Evolutionary conservation across 1,140 invertebrate species (phyloP).

Genomic region (Artemia franciscana): DNA sequence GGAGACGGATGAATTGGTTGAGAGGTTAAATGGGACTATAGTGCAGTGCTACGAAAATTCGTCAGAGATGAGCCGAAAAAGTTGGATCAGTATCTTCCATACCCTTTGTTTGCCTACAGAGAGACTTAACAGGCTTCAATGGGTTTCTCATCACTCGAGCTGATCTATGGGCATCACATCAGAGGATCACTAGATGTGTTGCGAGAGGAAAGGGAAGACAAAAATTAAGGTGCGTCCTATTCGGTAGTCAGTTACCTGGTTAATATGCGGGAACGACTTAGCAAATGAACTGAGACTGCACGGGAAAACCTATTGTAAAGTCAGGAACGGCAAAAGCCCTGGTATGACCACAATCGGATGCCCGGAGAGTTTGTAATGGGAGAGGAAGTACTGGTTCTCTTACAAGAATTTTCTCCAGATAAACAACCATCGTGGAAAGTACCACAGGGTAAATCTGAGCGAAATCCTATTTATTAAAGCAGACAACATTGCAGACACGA

Average conservation of each 20-base stretch:
- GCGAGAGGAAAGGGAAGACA: background rate
- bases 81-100: slow-evolving; percentile 16
- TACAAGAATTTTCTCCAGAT: too few relatives aligned
- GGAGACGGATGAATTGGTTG: slow-evolving; percentile 15
- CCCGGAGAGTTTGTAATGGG: background rate
- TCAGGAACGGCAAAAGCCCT: background rate
- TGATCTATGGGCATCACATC: slow-evolving; percentile 14
- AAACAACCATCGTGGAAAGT: too few relatives aligned
- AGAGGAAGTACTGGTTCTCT: background rate
- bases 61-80: slow-evolving; percentile 12
- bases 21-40: slow-evolving; percentile 14
- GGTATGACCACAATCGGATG: background rate
- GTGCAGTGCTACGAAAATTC: slow-evolving; percentile 15
- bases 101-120: slow-evolving; percentile 15
- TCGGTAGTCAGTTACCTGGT: too few relatives aligned
- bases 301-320: background rate
- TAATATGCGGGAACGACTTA: background rate
- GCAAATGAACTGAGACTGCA: background rate
- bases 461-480: too few relatives aligned
- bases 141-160: slow-evolving; percentile 12
- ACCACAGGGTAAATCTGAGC: too few relatives aligned
- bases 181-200: background rate
- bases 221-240: too few relatives aligned
- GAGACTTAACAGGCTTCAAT: slow-evolving; percentile 11
- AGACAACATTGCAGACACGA: too few relatives aligned